A percentile compares a stretch with the other conserved stretches of the same genome.
Conservation (phyloP, 2,113 vertebrate genomes). For the Triplophysa siluroides region DNA sequence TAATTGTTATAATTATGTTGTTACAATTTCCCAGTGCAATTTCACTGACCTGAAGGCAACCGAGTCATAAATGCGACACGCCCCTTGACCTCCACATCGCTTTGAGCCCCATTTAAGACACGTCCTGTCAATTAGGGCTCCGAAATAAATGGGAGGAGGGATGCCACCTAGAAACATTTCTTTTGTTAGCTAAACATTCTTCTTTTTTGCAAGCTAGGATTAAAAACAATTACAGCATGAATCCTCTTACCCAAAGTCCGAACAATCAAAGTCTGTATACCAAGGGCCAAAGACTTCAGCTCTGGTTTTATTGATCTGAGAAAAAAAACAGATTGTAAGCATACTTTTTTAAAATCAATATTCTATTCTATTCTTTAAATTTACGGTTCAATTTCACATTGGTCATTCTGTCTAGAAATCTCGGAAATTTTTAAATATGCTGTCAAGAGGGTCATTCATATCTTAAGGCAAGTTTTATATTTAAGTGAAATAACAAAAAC, state of each 20-base stretch:
- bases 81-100: constrained; percentile 80
- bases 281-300: constrained; percentile 87
- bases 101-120: constrained; percentile 91
- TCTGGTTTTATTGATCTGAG: constrained; percentile 84
- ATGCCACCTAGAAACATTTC: constrained; percentile 82
- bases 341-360: no score
- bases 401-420: not conserved
- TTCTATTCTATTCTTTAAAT: no score
- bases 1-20: no score
- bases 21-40: not conserved
- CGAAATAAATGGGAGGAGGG: constrained; percentile 91
- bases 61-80: constrained; percentile 83
- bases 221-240: not conserved
- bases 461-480: no score
- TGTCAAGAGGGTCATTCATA: no score
- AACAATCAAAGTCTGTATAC: constrained; percentile 77
- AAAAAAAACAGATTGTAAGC: not conserved
- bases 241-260: constrained; percentile 81
- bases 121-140: constrained; percentile 86
- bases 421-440: no score
- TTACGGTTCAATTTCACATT: no score
- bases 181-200: not conserved
- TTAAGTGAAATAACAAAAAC: no score
- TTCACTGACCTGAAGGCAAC: constrained; percentile 77
- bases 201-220: not conserved